phyloP scores from a whole-genome alignment of 2,797 vertebrate species.

The Toxotes lorentzi region DNA sequence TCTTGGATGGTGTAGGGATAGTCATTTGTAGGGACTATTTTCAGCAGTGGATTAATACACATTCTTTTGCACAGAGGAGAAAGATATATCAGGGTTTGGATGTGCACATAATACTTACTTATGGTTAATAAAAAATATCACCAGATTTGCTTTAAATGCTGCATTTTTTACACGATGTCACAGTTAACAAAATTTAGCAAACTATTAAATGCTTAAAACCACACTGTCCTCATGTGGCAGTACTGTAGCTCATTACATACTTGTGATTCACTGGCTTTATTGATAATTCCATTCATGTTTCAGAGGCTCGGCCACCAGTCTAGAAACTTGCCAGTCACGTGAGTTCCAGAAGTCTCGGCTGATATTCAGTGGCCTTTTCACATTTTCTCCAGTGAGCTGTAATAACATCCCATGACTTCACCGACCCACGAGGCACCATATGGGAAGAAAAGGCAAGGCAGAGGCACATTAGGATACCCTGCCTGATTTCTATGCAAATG shows the following conservation, averaged over 20 bases:
- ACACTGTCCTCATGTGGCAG: slow-evolving; percentile 1
- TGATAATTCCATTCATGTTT: slow-evolving; percentile 71
- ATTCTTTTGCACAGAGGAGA: too few relatives aligned
- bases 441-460: slow-evolving; percentile 52
- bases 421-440: slow-evolving; percentile 70
- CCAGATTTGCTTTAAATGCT: background rate
- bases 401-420: slow-evolving; percentile 79
- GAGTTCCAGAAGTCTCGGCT: slow-evolving; percentile 75
- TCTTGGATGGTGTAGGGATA: too few relatives aligned
- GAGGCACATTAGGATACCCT: slow-evolving; percentile 47
- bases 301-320: slow-evolving; percentile 34
- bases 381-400: slow-evolving; percentile 80
- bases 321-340: slow-evolving; percentile 80
- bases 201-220: background rate
- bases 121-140: background rate
- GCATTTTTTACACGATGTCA: background rate
- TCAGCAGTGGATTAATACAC: too few relatives aligned
- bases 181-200: background rate
- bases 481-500: slow-evolving; percentile 77
- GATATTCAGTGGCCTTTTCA: slow-evolving; percentile 86
- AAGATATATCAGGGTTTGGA: background rate
- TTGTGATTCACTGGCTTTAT: slow-evolving; percentile 29
- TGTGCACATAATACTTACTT: background rate
- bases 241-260: slow-evolving; percentile 10
- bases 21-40: too few relatives aligned